Evolutionary conservation across 2,888 invertebrate genomes (phyloP).

Genomic region (Chrysodeixis includens): DNA sequence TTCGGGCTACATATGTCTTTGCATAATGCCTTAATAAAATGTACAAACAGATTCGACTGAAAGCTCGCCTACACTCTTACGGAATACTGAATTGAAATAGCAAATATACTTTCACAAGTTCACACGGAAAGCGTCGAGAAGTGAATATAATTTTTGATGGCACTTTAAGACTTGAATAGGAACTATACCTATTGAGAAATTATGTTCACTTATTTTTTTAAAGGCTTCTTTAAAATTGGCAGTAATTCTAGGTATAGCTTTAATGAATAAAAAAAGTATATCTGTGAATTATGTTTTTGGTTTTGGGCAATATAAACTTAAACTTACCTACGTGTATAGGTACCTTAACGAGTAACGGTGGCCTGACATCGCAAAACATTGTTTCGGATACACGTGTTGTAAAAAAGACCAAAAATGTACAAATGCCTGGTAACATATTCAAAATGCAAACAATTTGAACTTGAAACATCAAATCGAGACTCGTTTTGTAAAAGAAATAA

Average conservation of each 20-base stretch:
- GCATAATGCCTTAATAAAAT: background rate
- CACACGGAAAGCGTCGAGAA: constrained; percentile 2
- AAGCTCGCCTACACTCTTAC: background rate
- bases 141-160: constrained; percentile 1
- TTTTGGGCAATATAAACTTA: too few relatives aligned
- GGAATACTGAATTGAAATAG: constrained; percentile 1
- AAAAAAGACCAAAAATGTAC: too few relatives aligned
- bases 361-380: too few relatives aligned
- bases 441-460: background rate
- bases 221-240: background rate
- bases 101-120: background rate
- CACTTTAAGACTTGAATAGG: background rate
- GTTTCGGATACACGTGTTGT: too few relatives aligned
- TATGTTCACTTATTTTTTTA: background rate
- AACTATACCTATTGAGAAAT: background rate
- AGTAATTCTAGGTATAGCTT: too few relatives aligned
- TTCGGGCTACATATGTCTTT: constrained; percentile 6
- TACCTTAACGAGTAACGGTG: too few relatives aligned
- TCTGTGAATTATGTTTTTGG: too few relatives aligned
- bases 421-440: background rate
- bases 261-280: too few relatives aligned
- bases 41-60: background rate
- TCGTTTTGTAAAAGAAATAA: background rate
- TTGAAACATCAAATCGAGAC: background rate
- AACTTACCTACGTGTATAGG: too few relatives aligned